These are phyloP conservation scores for Odontesthes bonariensis DNA, from an alignment of 2,113 vertebrate species.

Conservation along the genomic window DNA sequence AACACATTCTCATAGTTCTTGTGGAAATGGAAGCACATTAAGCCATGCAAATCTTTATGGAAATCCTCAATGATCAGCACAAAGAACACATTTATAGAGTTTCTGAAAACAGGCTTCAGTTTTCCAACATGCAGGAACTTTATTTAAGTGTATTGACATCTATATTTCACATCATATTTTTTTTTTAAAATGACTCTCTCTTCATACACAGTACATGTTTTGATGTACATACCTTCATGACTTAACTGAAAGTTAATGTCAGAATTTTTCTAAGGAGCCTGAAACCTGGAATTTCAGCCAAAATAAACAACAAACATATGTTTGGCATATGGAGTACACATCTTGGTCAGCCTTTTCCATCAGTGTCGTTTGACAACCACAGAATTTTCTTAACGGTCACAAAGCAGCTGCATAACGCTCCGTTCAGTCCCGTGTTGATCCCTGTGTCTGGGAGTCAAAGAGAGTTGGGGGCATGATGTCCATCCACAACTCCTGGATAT, in stretches of 20 bases:
- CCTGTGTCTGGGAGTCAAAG: slow-evolving; percentile 8
- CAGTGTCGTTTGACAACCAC: no score
- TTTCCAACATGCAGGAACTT: not conserved
- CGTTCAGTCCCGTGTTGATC: not conserved
- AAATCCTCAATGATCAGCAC: no score
- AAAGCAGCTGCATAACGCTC: not conserved
- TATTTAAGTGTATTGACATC: not conserved
- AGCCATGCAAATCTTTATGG: no score
- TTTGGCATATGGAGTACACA: no score
- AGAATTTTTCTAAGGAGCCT: no score
- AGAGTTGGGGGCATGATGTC: slow-evolving; percentile 80
- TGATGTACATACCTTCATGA: not conserved
- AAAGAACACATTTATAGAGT: no score
- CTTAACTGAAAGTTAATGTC: not conserved
- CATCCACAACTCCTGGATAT: slow-evolving; percentile 85
- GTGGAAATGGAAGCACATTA: no score
- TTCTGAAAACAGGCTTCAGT: not conserved
- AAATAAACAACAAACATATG: not conserved
- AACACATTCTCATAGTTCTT: no score
- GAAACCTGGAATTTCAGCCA: slow-evolving; percentile 1
- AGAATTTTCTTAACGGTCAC: not conserved
- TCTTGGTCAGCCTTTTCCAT: no score
- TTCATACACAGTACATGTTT: not conserved
- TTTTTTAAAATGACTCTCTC: not conserved
- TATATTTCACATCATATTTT: not conserved